Base-by-base conservation (phyloP, 2,113 vertebrate genomes). In the Varanus salvator region DNA sequence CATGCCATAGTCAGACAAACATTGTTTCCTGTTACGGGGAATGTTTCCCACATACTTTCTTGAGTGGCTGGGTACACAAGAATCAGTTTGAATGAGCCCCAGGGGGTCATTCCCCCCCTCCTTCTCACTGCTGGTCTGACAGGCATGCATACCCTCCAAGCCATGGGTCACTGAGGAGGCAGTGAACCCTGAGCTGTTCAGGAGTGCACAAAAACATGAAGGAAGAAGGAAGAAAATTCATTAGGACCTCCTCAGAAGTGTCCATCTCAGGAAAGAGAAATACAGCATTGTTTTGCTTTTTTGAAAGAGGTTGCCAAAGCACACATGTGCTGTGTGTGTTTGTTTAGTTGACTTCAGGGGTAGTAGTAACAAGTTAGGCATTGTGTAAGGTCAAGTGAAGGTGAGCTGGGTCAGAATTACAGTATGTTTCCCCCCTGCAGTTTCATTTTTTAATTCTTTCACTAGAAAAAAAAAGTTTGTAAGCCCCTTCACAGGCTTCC, bases 161-260 rank as follows among this genome's bases (percentile, higher is more conserved):
- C 69, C 0, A 0, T 91, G 93, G 96, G 94, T 96, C 96, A 94
- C 74, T 89, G 94, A 80, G 91, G 88, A 96, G 94, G 95, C 95
- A 94, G 93, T 96, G 96, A 96, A 96, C 96, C 95, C 93, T 95
- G 95, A 93, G 95, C 94, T 95, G 87, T 80, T 90, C 93, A 85
- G 94, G 77, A 96, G 93, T 87, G 92, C 94, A 96, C 82, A 93
- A 94, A 95, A 96, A 96, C 93, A 96, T 82, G 0, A 3, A 78
- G 25, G 80, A 86, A 84, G 64, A 19, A 50, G 60, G 71, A 84
- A 66, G 50, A 92, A 92, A 95, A 96, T 96, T 96, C 95, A 95
- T 96, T 96, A 96, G 85, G 94, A 72, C 91, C 88, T 94, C 87
- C 87, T 95, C 90, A 78, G 93, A 93, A 90, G 89, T 91, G 90